Base-by-base conservation (phyloP, 2,797 vertebrate genomes). In the Oreortyx pictus region DNA sequence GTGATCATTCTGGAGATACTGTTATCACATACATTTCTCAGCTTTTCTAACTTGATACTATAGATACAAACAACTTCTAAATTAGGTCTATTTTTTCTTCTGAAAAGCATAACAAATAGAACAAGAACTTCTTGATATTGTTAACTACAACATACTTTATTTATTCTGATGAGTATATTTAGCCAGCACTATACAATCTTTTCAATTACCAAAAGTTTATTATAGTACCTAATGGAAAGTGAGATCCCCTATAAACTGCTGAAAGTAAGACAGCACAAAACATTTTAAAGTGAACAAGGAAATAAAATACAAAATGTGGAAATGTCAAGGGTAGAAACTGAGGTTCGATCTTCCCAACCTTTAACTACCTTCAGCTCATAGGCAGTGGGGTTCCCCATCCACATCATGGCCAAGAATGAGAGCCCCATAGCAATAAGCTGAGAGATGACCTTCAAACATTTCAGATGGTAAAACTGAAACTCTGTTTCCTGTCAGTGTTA, bases 321-420 rank as follows among this genome's bases (percentile, higher is more conserved):
- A 29, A 33, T 49, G 6, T 33, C 33, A 54, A 11, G 15, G 27
- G 14, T 1, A 6, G 43, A 81, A 25, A 37, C 59, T 52, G 4
- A 12, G 24, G 6, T 76, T 35, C 39, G 41, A 25, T 7, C 24
- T 57, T 41, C 14, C 50, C 20, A 70, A 16, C 16, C 11, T 65
- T 16, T 41, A 41, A 23, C 9, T 59, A 17, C 31, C 60, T 25
- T 23, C 18, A 37, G 24, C 47, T 84, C 9, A 37, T 77, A 18
- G 16, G 37, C 8, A 23, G 43, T 5, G 61, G 74, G 14, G 44
- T 27, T 91, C 19, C 17, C 33, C 7, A 54, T 24, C 11, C 27
- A 60, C 3, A 1, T 14, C 14, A 12, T 0, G 1, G 7, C 14
- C 39, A 59, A 68, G 31, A 13, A 43, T 73, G 35, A 7, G 6